Percentiles rank a stretch among this genome's conserved stretches.
Conservation (phyloP, 2,113 vertebrate species). For the Ctenodactylus gundi region DNA sequence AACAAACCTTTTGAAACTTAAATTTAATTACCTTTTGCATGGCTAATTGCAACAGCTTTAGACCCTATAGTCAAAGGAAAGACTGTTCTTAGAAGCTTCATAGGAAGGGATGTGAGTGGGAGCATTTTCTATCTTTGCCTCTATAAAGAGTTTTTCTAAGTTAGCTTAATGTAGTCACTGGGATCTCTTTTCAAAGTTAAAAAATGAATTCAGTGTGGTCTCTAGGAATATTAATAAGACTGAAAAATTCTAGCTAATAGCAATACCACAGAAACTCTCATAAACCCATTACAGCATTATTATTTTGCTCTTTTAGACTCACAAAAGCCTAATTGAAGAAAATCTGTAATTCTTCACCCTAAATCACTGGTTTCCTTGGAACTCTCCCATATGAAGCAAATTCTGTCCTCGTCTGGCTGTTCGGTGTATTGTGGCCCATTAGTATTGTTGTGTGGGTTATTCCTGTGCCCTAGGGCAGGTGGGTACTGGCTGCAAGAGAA, state of each 20-base stretch:
- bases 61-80: not conserved
- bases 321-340: slow-evolving; percentile 4
- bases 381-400: not conserved
- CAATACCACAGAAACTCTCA: not conserved
- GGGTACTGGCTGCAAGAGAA: not conserved
- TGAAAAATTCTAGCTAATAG: not conserved
- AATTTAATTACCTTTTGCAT: not conserved
- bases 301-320: slow-evolving; percentile 18
- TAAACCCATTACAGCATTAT: not conserved
- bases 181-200: not conserved
- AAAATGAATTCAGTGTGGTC: not conserved
- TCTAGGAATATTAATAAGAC: not conserved
- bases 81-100: not conserved
- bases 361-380: not conserved
- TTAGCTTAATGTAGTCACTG: not conserved
- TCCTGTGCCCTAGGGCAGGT: not conserved
- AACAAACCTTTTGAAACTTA: not conserved
- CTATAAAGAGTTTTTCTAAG: not conserved
- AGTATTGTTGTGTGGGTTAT: not conserved
- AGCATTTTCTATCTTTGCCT: not conserved
- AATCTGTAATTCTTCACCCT: not conserved
- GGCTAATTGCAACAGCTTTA: not conserved
- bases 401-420: not conserved
- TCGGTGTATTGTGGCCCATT: not conserved
- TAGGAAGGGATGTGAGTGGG: not conserved